These are phyloP conservation scores for Corythoichthys haematopterus DNA, from an alignment of 2,113 vertebrate genomes.

Conservation along the genomic window DNA sequence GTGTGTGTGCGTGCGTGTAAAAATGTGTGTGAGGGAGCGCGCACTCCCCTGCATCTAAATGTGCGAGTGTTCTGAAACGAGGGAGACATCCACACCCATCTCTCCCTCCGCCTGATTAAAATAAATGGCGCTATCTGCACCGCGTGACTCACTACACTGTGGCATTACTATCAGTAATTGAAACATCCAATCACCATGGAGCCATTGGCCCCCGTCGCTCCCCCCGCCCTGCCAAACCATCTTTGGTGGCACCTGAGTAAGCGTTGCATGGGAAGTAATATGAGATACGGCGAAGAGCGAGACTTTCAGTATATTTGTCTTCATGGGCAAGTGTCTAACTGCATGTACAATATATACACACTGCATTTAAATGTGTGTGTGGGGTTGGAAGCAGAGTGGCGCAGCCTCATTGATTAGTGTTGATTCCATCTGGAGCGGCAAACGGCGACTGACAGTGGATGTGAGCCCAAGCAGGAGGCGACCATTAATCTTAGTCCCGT, in stretches of 20 bases:
- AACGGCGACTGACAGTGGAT: conserved; percentile 93
- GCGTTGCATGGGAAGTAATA: conserved; percentile 54
- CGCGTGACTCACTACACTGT: conserved; percentile 73
- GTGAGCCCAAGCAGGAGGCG: conserved; percentile 95
- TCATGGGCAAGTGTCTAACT: conserved; percentile 6
- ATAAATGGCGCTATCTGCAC: conserved; percentile 75
- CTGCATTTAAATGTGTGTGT: conserved; percentile 47
- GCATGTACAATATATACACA: conserved; percentile 7
- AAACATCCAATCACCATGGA: conserved; percentile 74
- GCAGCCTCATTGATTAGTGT: conserved; percentile 96
- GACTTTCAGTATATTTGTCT: conserved; percentile 12
- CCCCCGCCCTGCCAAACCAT: conserved; percentile 61
- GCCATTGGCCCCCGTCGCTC: conserved; percentile 56
- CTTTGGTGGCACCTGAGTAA: conserved; percentile 66
- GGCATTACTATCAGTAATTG: conserved; percentile 75
- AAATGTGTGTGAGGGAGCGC: conserved; percentile 20
- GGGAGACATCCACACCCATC: conserved; percentile 71
- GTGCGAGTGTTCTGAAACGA: conserved; percentile 64
- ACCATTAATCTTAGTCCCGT: conserved; percentile 99
- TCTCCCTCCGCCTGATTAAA: conserved; percentile 72
- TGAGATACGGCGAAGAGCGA: conserved; percentile 33
- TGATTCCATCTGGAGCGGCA: conserved; percentile 91
- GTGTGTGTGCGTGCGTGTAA: conserved; percentile 29
- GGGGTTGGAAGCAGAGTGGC: conserved; percentile 82
- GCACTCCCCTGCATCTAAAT: conserved; percentile 67